Evolutionary conservation across 2,888 invertebrate species (phyloP), one percentile per base, ranked within the genome.

Genomic region (Temnothorax rugatulus): DNA sequence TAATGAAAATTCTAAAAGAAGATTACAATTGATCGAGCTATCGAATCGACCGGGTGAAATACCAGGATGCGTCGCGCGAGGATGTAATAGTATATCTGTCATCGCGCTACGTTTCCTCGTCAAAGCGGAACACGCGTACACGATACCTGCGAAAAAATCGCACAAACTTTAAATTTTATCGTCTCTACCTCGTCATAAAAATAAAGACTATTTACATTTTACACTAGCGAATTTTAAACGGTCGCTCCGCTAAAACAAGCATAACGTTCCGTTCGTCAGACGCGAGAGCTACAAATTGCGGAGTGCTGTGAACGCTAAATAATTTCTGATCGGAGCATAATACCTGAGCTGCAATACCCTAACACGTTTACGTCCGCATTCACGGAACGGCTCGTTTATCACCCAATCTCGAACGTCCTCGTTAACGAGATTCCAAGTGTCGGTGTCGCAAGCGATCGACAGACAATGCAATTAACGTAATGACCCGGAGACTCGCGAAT

Each of bases 401-500:
- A 47, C 21, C 75, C 21, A 50, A 29, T 61, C 63, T 50, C 44
- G 44, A 59, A n/a, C 11, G 34, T 61, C n/a, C 74, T 47, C 15
- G 34, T 47, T 57, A 63, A 63, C 11, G n/a, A 44, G 61, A 47
- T 61, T 34, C 21, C 61, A 63, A 74, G 47, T 63, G 63, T 50
- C 75, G 29, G 13, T 63, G 50, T 50, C 38, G 50, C 63, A 11
- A 18, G 34, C 50, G 38, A 63, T 38, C 21, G 34, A 52, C 50
- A 13, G 34, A 63, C 18, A 63, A 63, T 50, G 50, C 63, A 63
- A 63, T 76, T 76, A 76, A 63, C 34, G 34, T 50, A 76, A 76
- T 52, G 18, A 21, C 15, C 41, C 18, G 7, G 21, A 47, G 11
- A n/a, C 18, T 4, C 29, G n/a, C 5, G 21, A 8, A 34, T 21